phyloP scores from a whole-genome alignment of 2,888 invertebrate species.

The Standfussiana lucernea region DNA sequence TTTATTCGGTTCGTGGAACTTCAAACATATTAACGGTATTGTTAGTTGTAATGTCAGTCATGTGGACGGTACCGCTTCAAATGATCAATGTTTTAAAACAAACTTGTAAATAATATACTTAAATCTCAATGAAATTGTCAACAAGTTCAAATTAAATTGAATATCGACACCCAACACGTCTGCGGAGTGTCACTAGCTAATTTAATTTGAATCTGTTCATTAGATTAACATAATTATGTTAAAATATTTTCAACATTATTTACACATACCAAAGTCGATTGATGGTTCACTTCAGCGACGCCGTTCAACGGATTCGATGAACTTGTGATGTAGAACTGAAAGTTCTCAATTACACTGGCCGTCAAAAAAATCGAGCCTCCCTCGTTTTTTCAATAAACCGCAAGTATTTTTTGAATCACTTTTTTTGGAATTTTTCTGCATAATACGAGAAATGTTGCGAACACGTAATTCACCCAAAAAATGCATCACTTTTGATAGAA shows the following conservation, averaged over 20 bases:
- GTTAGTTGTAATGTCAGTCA: not conserved
- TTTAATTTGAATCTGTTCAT: not conserved
- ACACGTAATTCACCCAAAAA: no score
- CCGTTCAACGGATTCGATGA: no score
- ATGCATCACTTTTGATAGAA: no score
- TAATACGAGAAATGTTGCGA: not conserved
- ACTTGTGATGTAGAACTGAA: no score
- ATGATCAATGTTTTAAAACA: not conserved
- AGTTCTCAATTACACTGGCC: not conserved
- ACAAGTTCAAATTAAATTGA: not conserved
- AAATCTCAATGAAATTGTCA: not conserved
- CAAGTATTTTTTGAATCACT: not conserved
- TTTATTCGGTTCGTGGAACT: not conserved
- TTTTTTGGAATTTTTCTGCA: not conserved
- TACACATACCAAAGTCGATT: constrained; percentile 4
- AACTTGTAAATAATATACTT: constrained; percentile 29
- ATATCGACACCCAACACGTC: not conserved
- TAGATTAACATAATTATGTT: not conserved
- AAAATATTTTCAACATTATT: constrained; percentile 5
- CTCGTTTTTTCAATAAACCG: no score
- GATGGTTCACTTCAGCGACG: not conserved
- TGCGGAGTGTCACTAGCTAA: not conserved
- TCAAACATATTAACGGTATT: not conserved
- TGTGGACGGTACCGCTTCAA: not conserved
- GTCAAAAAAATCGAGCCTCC: not conserved